Evolutionary conservation across 2,113 vertebrate species (phyloP), one percentile per base, ranked within the genome.

Genomic region (Grammomys surdaster): DNA sequence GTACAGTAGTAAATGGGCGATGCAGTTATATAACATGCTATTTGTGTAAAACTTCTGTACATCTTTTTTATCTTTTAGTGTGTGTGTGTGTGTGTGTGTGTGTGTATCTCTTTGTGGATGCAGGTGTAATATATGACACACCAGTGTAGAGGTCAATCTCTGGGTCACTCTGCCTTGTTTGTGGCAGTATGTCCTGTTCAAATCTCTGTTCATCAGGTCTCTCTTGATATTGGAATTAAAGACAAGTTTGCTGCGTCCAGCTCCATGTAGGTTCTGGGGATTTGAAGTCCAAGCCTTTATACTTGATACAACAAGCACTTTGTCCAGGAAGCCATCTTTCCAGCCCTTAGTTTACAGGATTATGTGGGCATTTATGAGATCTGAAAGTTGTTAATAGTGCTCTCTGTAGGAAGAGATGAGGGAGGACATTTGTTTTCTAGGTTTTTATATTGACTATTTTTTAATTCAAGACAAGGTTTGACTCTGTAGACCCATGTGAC

Each of bases 321-420:
- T 3, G 10, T 65, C 40, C 60, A 12, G 43, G 14, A 43, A 65
- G n/a, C 8, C 24, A 46, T 65, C 40, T 65, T 65, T 85, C 40
- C 60, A 85, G 26, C 58, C 60, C 60, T 26, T 69, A 65, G 43
- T 31, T 91, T 82, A 54, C 36, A 36, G 89, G 16, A 93, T 95
- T 93, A 78, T 56, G 36, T 80, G 48, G 43, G 5, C 51, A 76
- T 92, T 95, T 80, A 36, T 93, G 81, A 89, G 91, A 87, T 92
- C 26, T 86, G 24, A 90, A 93, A 85, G 31, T 67, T 95, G 43
- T 84, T 77, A 87, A 89, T 19, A 73, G 24, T 78, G 54, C 82
- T 92, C 5, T 67, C 65, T 97, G 14, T 63, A 70, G 33, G 81
- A 96, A n/a, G 36, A 8, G 26, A 95, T 88, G 40, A 88, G 2